These are phyloP conservation scores for Semibalanus balanoides DNA, from an alignment of 1,140 invertebrate species.

Conservation along the genomic window DNA sequence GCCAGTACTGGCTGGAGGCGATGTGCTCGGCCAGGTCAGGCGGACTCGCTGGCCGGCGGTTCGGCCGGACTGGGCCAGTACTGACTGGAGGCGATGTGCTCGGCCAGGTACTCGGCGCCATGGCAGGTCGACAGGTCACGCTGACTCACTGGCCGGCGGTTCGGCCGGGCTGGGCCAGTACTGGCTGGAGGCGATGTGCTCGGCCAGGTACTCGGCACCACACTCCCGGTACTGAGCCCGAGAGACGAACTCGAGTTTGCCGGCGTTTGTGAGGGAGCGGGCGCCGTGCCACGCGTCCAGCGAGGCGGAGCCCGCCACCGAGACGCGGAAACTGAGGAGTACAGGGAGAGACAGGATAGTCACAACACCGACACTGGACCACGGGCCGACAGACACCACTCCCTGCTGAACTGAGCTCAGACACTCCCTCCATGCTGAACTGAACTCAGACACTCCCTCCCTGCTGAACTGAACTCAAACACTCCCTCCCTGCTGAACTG, in stretches of 20 bases:
- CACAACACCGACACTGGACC: too few species aligned
- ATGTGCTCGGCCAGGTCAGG: constrained; percentile 39
- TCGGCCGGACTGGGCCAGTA: constrained; percentile 33
- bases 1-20: constrained; percentile 38
- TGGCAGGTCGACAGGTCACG: too few species aligned
- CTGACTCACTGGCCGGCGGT: too few species aligned
- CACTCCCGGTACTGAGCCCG: not conserved
- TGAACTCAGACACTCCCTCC: too few species aligned
- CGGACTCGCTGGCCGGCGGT: constrained; percentile 66
- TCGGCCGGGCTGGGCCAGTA: not conserved
- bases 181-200: not conserved
- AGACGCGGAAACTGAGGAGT: constrained; percentile 15
- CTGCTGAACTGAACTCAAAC: too few species aligned
- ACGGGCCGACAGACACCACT: too few species aligned
- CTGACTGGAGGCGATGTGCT: constrained; percentile 31
- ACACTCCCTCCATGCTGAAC: too few species aligned
- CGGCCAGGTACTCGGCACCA: not conserved
- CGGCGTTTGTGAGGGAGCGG: not conserved
- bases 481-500: too few species aligned
- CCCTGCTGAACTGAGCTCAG: too few species aligned
- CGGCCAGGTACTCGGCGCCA: constrained; percentile 75
- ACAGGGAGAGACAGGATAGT: too few species aligned
- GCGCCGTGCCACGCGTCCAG: constrained; percentile 8
- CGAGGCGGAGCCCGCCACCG: constrained; percentile 2
- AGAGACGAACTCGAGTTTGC: not conserved